Base-by-base conservation (phyloP, 2,888 invertebrate genomes). In the Tanypteryx hageni region DNA sequence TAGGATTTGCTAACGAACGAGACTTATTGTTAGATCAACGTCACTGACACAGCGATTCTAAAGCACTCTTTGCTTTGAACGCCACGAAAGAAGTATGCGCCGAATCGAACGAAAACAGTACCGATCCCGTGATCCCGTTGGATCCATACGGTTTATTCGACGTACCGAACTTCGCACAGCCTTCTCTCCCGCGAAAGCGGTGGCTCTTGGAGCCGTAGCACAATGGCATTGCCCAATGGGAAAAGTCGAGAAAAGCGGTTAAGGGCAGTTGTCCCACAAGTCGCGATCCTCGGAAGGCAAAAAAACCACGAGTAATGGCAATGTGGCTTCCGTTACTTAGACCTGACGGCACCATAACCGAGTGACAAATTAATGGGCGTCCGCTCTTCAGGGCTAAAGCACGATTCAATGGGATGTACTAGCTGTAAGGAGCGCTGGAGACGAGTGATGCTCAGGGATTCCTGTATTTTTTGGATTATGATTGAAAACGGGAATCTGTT, bases 281-380 rank as follows among this genome's bases (percentile, higher is more conserved):
- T 76, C 76, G 68, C 68, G 68, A 68, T 68, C 68, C 68, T 68
- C 68, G 4, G 27, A 27, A 76, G 5, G 76, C 22, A 22, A 76
- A 76, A 76, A 76, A 76, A 27, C 22, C 11, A 27, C 27, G 11
- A 76, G 76, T 22, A 76, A 76, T 76, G 76, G 76, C 76, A 76
- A 76, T 76, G 22, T 76, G 76, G 76, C 76, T 27, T 76, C 76
- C 76, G 76, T 76, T 76, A 76, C 76, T 76, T 76, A 76, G 27
- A 76, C 76, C 27, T 22, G 27, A 76, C 76, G 76, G 76, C 22
- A 76, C 76, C 76, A 27, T 27, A 76, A 76, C 76, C 5, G 44
- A 76, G 1, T 13, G 76, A 76, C 76, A 76, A 76, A 22, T 76
- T 76, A 22, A 76, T 27, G 76, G 27, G 22, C 76, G 76, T 13